Percentiles rank a stretch among this genome's conserved stretches.
Evolutionary conservation across 2,888 invertebrate genomes (phyloP).

Genomic region (Nymphalis polychloros): DNA sequence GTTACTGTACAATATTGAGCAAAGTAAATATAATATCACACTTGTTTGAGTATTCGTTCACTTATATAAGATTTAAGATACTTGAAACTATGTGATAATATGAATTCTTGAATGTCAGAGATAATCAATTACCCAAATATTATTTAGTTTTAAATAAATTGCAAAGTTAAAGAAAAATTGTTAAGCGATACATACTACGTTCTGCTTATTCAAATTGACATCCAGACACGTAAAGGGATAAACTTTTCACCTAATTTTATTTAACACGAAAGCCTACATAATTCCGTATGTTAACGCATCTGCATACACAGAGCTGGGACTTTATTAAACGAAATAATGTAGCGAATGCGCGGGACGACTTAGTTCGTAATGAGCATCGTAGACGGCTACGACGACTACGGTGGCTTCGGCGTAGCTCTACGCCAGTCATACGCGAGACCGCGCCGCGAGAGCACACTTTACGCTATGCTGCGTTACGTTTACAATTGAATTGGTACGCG

Average conservation of each 20-base stretch:
- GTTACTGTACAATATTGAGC: no score
- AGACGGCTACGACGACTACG: slow-evolving; percentile 39
- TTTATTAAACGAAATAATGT: slow-evolving; percentile 70
- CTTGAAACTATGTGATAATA: no score
- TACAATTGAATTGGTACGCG: slow-evolving; percentile 24
- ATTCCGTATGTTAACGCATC: slow-evolving; percentile 55
- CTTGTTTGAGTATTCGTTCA: background rate
- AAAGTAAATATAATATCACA: background rate
- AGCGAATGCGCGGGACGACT: slow-evolving; percentile 53
- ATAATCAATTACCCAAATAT: no score
- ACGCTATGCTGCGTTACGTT: slow-evolving; percentile 9
- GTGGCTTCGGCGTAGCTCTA: slow-evolving; percentile 42
- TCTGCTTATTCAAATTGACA: no score
- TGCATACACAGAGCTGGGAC: slow-evolving; percentile 53
- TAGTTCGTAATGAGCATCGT: slow-evolving; percentile 61
- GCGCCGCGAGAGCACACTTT: slow-evolving; percentile 33
- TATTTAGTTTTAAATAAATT: no score
- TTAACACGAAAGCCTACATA: slow-evolving; percentile 22
- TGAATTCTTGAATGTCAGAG: no score
- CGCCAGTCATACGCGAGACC: slow-evolving; percentile 41
- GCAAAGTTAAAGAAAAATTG: no score
- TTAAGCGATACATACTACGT: no score
- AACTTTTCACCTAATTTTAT: background rate
- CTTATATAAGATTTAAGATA: no score
- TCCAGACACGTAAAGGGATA: background rate